These are phyloP conservation scores for Neoascia interrupta DNA, from an alignment of 2,888 invertebrate genomes.

Conservation along the genomic window DNA sequence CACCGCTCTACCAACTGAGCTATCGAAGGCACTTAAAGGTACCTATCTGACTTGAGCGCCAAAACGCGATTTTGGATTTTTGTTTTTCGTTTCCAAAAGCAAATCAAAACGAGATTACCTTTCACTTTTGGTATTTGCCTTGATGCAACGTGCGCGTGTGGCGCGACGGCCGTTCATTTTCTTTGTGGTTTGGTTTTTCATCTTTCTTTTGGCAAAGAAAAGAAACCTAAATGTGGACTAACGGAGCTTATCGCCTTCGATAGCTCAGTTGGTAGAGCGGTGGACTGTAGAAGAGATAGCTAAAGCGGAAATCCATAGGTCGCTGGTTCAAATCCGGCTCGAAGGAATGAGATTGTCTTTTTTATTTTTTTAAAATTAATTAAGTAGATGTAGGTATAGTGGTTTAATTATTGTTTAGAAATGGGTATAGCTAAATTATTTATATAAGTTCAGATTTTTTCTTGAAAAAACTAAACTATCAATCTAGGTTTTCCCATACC, in stretches of 20 bases:
- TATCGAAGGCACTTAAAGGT: slow-evolving; percentile 46
- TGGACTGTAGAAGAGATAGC: slow-evolving; percentile 64
- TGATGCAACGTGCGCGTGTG: not conserved
- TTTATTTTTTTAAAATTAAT: not conserved
- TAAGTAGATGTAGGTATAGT: too few species aligned
- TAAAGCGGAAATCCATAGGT: slow-evolving; percentile 71
- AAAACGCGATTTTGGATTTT: not conserved
- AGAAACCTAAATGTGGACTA: slow-evolving; percentile 13
- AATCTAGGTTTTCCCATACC: too few species aligned
- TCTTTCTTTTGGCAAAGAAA: not conserved
- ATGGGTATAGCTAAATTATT: too few species aligned
- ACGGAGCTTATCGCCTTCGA: slow-evolving; percentile 48
- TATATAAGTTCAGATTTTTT: too few species aligned
- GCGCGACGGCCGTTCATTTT: not conserved
- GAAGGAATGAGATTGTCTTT: slow-evolving; percentile 55
- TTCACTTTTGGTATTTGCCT: not conserved
- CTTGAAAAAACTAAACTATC: too few species aligned
- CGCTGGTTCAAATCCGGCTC: slow-evolving; percentile 72
- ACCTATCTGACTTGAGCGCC: not conserved
- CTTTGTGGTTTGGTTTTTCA: not conserved
- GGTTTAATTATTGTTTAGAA: too few species aligned
- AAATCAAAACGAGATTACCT: too few species aligned
- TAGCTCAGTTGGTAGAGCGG: slow-evolving; percentile 69
- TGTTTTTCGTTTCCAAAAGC: not conserved
- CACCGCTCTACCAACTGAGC: slow-evolving; percentile 68